These are phyloP conservation scores for Tolmerus cingulatus DNA, from an alignment of 2,888 invertebrate species.

Conservation along the genomic window DNA sequence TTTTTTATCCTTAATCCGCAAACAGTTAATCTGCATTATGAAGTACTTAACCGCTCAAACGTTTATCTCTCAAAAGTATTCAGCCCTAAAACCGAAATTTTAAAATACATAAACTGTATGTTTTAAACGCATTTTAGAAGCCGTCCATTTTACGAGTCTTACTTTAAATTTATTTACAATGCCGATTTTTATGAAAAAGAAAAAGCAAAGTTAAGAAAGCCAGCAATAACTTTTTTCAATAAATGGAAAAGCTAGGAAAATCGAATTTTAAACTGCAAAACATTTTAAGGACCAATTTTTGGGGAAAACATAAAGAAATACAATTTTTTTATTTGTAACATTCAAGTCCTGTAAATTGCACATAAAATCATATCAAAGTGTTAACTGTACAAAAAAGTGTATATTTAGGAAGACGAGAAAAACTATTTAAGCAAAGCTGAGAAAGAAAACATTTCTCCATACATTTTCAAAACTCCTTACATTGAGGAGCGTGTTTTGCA, in stretches of 20 bases:
- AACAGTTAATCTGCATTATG: not conserved
- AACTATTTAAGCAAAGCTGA: constrained; percentile 17
- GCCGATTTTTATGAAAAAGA: not conserved
- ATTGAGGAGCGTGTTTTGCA: not conserved
- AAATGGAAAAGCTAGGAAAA: not conserved
- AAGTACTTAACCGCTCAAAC: not conserved
- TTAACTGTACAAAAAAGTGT: constrained; percentile 42
- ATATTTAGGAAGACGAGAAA: not conserved
- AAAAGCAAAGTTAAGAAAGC: not conserved
- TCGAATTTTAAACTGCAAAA: not conserved
- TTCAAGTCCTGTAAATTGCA: constrained; percentile 15
- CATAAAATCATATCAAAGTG: constrained; percentile 44
- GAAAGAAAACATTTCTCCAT: constrained; percentile 34
- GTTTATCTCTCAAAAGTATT: not conserved
- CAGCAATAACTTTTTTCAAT: not conserved
- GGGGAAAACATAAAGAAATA: not conserved
- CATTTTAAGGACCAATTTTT: constrained; percentile 24
- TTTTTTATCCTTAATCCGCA: not conserved
- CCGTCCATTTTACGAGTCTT: constrained; percentile 29
- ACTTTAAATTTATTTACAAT: not conserved
- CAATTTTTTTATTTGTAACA: not conserved
- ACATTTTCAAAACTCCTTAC: constrained; percentile 40
- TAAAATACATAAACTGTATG: not conserved
- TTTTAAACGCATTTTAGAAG: not conserved
- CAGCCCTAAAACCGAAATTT: not conserved